Evolutionary conservation across 2,113 vertebrate species (phyloP).

Genomic region (Oophaga pumilio): DNA sequence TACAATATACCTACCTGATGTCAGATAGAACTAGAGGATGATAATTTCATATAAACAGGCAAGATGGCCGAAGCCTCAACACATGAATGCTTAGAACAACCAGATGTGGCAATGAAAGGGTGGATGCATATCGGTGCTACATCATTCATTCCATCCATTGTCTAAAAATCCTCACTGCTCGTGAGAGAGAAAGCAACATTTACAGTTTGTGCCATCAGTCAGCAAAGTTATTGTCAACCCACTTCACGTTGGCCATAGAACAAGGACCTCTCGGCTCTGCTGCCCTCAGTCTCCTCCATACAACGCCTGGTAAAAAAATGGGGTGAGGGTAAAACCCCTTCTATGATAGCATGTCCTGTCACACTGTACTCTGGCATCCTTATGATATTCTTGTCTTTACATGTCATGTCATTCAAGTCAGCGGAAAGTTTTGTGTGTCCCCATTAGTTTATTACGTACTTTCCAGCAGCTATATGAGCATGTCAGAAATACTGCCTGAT

Average conservation of each 20-base stretch:
- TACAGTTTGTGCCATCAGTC: slow-evolving; percentile 44
- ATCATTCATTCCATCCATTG: slow-evolving; percentile 41
- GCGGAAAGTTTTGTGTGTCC: background rate
- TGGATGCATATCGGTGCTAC: background rate
- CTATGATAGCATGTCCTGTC: slow-evolving; percentile 28
- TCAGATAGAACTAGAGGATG: too few species aligned
- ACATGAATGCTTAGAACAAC: background rate
- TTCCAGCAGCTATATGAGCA: background rate
- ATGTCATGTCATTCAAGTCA: background rate
- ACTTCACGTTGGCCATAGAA: slow-evolving; percentile 13
- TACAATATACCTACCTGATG: too few species aligned
- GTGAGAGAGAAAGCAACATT: slow-evolving; percentile 7
- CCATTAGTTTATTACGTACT: background rate
- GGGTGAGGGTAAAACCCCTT: slow-evolving; percentile 10
- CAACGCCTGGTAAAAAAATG: background rate
- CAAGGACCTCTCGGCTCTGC: background rate
- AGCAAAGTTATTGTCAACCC: slow-evolving; percentile 39
- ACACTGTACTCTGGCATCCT: slow-evolving; percentile 24
- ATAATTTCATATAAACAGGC: background rate
- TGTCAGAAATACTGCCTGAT: background rate
- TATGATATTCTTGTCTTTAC: slow-evolving; percentile 8
- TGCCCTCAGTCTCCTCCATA: slow-evolving; percentile 28
- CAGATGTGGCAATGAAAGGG: background rate
- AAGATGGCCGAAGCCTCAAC: background rate
- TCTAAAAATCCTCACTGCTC: slow-evolving; percentile 29